Percentiles rank a stretch among this genome's conserved stretches.
Conservation (phyloP, 2,888 invertebrate genomes). For the Gasteruption jaculator region DNA sequence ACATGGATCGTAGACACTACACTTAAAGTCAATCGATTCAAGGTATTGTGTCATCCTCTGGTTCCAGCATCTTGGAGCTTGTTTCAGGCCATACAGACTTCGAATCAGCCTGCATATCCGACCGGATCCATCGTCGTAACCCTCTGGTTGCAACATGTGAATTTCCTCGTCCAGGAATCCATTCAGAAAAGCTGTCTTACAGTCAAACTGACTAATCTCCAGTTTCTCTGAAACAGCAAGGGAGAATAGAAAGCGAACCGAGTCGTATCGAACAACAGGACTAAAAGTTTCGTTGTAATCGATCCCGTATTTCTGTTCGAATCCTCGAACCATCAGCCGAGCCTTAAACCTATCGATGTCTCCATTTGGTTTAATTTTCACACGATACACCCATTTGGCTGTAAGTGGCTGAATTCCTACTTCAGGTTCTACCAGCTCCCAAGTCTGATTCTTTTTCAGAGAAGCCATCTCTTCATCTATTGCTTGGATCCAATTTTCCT, state of each 20-base stretch:
- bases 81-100: constrained; percentile 33
- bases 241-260: constrained; percentile 26
- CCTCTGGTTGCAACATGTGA: constrained; percentile 28
- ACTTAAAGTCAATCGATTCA: constrained; percentile 21
- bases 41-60: constrained; percentile 24
- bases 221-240: constrained; percentile 23
- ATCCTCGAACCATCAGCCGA: no score
- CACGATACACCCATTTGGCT: constrained; percentile 24
- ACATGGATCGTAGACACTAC: constrained; percentile 29
- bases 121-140: constrained; percentile 21
- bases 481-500: constrained; percentile 10
- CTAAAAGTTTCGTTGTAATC: constrained; percentile 26
- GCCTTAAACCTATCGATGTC: constrained; percentile 24
- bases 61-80: constrained; percentile 31
- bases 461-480: constrained; percentile 13
- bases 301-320: constrained; percentile 23
- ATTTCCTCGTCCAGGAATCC: constrained; percentile 23
- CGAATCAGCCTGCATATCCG: constrained; percentile 25
- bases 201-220: constrained; percentile 24
- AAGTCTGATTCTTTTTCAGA: constrained; percentile 9
- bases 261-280: constrained; percentile 24
- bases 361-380: constrained; percentile 23
- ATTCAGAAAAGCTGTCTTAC: constrained; percentile 26
- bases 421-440: constrained; percentile 8
- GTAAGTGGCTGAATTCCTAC: constrained; percentile 16